phyloP scores from a whole-genome alignment of 2,797 vertebrate genomes.

The Etheostoma perlongum region DNA sequence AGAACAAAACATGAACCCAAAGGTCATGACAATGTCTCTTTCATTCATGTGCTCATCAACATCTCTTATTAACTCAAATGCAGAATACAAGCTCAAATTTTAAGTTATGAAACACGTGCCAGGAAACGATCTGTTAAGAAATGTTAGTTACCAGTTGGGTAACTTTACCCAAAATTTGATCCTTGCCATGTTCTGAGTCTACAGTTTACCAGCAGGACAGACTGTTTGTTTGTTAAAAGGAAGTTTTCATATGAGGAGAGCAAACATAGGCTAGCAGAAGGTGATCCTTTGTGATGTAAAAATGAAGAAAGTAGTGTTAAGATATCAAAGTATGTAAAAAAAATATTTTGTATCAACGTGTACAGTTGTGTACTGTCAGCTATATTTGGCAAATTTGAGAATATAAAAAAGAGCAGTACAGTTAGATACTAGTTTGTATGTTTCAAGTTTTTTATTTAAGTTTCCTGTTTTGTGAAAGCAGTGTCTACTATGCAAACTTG shows the following conservation, averaged over 20 bases:
- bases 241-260: conserved; percentile 46
- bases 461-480: conserved; percentile 81
- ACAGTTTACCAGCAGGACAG: conserved; percentile 52
- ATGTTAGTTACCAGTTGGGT: conserved; percentile 16
- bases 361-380: conserved; percentile 83
- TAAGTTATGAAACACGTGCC: conserved; percentile 15
- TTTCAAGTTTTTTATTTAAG: conserved; percentile 65
- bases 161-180: conserved; percentile 17
- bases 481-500: conserved; percentile 94
- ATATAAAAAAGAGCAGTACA: conserved; percentile 73
- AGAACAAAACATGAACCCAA: conserved; percentile 29
- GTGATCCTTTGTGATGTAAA: conserved; percentile 57
- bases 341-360: conserved; percentile 78
- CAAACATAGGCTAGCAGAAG: conserved; percentile 37
- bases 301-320: conserved; percentile 62
- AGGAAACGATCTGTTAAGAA: conserved; percentile 10
- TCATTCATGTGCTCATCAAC: conserved; percentile 31
- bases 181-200: conserved; percentile 36
- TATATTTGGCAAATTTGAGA: conserved; percentile 78
- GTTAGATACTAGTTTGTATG: conserved; percentile 82
- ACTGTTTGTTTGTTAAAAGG: conserved; percentile 42
- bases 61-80: conserved; percentile 14
- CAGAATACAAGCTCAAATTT: conserved; percentile 17
- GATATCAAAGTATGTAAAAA: conserved; percentile 73
- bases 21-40: conserved; percentile 34